Evolutionary conservation across 2,888 invertebrate genomes (phyloP).

Genomic region (Oscheius myriophilus): DNA sequence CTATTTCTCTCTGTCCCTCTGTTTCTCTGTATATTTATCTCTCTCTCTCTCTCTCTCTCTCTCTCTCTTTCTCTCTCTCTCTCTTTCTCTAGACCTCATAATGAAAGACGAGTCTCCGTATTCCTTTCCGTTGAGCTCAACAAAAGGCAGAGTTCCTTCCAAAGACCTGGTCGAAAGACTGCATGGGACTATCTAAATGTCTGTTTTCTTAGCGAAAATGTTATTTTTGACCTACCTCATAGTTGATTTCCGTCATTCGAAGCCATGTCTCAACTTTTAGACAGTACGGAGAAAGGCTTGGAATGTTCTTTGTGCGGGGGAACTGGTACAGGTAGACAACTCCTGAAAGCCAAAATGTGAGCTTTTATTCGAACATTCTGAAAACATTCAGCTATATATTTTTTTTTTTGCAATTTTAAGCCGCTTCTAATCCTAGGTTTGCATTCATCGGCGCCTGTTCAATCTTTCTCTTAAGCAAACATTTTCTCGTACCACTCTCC

Average conservation of each 20-base stretch:
- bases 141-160: conserved; percentile 92
- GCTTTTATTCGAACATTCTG: too few species aligned
- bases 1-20: background rate
- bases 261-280: conserved; percentile 96
- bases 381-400: too few species aligned
- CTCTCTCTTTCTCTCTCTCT: background rate
- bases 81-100: conserved; percentile 75
- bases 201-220: background rate
- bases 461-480: too few species aligned
- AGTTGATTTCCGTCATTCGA: conserved; percentile 87
- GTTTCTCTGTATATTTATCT: conserved; percentile 1
- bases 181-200: conserved; percentile 22
- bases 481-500: too few species aligned
- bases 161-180: conserved; percentile 68
- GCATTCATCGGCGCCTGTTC: too few species aligned
- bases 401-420: too few species aligned
- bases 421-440: too few species aligned
- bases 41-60: conserved; percentile 12
- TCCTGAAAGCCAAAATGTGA: conserved; percentile 80
- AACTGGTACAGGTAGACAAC: conserved; percentile 93
- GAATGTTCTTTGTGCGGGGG: conserved; percentile 86
- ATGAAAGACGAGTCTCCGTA: conserved; percentile 91
- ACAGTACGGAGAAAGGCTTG: conserved; percentile 90
- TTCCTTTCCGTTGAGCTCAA: conserved; percentile 92
- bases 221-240: conserved; percentile 79